Percentiles rank a stretch among this genome's conserved stretches.
Conservation (phyloP, 2,888 invertebrate genomes). For the Mystacides longicornis region DNA sequence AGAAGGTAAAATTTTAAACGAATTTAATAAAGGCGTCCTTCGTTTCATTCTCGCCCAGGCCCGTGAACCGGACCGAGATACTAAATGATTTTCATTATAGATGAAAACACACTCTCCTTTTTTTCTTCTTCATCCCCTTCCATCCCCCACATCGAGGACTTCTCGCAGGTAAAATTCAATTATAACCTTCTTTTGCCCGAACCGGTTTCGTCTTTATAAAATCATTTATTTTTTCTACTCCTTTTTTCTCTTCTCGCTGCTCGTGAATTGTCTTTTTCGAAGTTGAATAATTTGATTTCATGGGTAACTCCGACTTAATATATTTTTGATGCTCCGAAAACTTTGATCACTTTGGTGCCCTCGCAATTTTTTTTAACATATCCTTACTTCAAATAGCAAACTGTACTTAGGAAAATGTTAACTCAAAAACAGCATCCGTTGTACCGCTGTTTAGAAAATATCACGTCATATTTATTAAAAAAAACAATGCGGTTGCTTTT, state of each 20-base stretch:
- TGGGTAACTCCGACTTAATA: too few species aligned
- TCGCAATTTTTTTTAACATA: too few species aligned
- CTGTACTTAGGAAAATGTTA: too few species aligned
- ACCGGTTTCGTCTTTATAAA: neutral
- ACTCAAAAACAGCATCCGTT: too few species aligned
- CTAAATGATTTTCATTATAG: constrained; percentile 2
- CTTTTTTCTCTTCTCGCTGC: neutral
- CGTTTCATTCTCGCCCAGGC: neutral
- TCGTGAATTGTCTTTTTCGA: constrained; percentile 4
- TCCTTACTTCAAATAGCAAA: too few species aligned
- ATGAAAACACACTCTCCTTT: neutral
- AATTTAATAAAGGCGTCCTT: neutral
- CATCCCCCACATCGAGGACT: neutral
- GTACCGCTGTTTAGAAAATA: too few species aligned
- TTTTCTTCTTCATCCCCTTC: neutral
- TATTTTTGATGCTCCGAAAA: too few species aligned
- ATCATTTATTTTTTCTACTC: neutral
- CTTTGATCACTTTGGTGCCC: too few species aligned
- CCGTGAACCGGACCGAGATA: neutral
- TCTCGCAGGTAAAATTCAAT: constrained; percentile 20
- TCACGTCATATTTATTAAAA: too few species aligned
- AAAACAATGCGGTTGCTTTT: too few species aligned
- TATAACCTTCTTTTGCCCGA: constrained; percentile 7
- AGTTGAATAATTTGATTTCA: constrained; percentile 3
- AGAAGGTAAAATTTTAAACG: neutral